These are phyloP conservation scores for Petrolisthes manimaculis DNA, from an alignment of 2,888 invertebrate species.

Conservation along the genomic window DNA sequence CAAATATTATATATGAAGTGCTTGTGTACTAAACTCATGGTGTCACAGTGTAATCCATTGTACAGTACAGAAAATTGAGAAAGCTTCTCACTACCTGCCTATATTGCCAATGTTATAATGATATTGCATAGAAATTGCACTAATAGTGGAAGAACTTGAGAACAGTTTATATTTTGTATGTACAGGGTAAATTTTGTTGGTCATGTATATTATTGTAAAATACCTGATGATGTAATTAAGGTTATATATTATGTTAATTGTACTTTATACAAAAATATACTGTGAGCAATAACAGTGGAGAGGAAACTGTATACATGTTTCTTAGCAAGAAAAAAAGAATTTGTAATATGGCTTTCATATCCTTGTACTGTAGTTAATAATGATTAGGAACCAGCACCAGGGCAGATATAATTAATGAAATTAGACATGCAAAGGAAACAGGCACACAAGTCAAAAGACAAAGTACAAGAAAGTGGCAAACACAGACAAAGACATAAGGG, in stretches of 20 bases:
- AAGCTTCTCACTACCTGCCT: not conserved
- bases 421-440: no score
- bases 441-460: no score
- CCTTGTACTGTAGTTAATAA: not conserved
- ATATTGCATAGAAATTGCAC: conserved; percentile 22
- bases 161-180: conserved; percentile 56
- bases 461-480: no score
- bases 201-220: conserved; percentile 59
- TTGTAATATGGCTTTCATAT: conserved; percentile 16
- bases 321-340: conserved; percentile 40
- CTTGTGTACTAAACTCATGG: not conserved
- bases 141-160: not conserved
- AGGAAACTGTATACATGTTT: conserved; percentile 60
- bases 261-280: conserved; percentile 60
- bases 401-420: not conserved
- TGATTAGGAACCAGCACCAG: not conserved
- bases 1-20: no score
- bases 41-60: not conserved
- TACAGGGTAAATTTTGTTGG: conserved; percentile 27
- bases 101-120: conserved; percentile 36
- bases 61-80: not conserved
- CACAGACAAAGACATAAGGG: no score
- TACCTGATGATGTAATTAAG: conserved; percentile 53
- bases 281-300: conserved; percentile 62
- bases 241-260: conserved; percentile 51